Evolutionary conservation across 2,797 vertebrate species (phyloP).

Genomic region (Liasis olivaceus): DNA sequence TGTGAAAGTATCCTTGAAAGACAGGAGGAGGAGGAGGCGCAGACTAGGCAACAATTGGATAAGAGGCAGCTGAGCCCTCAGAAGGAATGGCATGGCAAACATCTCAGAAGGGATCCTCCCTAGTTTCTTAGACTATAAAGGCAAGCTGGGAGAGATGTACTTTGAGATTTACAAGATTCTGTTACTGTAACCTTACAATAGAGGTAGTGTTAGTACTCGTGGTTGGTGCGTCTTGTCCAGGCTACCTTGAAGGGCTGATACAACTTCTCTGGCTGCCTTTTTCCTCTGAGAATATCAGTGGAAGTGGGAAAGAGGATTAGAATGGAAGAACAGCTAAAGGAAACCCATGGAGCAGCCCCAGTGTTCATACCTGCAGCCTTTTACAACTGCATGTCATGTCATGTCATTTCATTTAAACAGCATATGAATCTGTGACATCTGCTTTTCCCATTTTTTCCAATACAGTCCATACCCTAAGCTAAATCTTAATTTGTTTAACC

Average conservation of each 20-base stretch:
- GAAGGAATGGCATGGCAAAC: background rate
- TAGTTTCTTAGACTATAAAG: background rate
- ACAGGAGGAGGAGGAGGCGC: background rate
- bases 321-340: background rate
- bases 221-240: background rate
- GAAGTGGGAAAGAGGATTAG: background rate
- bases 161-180: background rate
- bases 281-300: background rate
- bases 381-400: background rate
- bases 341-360: background rate
- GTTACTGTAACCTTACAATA: background rate
- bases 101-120: background rate
- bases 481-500: background rate
- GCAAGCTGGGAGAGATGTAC: background rate
- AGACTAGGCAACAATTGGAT: background rate
- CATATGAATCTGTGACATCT: background rate
- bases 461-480: background rate
- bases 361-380: background rate
- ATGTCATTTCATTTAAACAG: background rate
- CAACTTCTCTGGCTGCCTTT: background rate
- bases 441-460: background rate
- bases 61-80: background rate
- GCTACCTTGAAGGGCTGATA: background rate
- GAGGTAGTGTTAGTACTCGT: background rate
- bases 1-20: background rate